A percentile compares a stretch with the other conserved stretches of the same genome.
phyloP scores from a whole-genome alignment of 1,140 invertebrate genomes.

The Sweltsa coloradensis region DNA sequence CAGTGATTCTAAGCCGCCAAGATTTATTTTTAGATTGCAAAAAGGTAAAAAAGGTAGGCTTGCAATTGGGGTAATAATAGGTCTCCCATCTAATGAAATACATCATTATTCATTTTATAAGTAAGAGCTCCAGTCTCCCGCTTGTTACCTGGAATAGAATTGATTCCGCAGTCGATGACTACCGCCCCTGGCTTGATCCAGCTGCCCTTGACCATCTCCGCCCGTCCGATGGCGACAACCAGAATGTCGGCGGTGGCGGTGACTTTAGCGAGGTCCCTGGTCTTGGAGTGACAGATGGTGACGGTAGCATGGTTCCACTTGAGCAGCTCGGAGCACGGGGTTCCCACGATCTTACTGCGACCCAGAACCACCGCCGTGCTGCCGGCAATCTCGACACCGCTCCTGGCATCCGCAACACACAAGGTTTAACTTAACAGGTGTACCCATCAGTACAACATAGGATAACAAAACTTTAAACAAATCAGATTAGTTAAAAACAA shows the following conservation, averaged over 20 bases:
- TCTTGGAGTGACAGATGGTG: constrained; percentile 92
- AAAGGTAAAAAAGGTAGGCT: neutral
- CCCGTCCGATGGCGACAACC: constrained; percentile 86
- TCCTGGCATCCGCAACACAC: constrained; percentile 37
- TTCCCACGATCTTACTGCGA: constrained; percentile 95
- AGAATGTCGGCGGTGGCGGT: constrained; percentile 79
- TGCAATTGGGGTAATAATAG: no score
- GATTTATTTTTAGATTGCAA: neutral
- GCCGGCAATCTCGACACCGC: constrained; percentile 67
- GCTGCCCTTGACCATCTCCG: constrained; percentile 83
- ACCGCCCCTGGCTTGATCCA: constrained; percentile 98
- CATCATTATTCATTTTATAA: no score
- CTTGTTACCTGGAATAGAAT: constrained; percentile 78
- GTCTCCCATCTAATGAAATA: no score
- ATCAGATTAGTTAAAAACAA: no score
- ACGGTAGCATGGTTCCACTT: constrained; percentile 97
- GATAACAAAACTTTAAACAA: no score
- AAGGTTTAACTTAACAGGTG: no score
- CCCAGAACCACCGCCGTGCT: constrained; percentile 88
- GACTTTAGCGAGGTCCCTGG: constrained; percentile 66
- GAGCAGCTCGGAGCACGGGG: constrained; percentile 84
- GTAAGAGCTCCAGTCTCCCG: no score
- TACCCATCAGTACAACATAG: no score
- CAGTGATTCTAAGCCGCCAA: no score
- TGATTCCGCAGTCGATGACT: constrained; percentile 99